Base-by-base conservation (phyloP, 2,113 vertebrate species). In the Phalacrocorax carbo region DNA sequence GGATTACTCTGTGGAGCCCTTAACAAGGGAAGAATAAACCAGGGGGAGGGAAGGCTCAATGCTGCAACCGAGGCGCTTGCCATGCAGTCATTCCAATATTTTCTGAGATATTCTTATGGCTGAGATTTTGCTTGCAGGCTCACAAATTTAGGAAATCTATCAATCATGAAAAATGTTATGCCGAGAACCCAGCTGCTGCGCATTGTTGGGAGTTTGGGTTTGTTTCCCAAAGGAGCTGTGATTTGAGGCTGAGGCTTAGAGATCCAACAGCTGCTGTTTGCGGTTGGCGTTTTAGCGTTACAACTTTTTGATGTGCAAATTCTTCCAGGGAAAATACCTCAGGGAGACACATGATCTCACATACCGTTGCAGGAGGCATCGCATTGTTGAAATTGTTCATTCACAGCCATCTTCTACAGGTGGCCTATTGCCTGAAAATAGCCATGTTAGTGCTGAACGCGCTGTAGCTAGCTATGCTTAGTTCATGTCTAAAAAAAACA, bases 51-150 rank as follows among this genome's bases (percentile, higher is more conserved):
- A 57, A 60, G 17, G 26, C 10, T 82, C 34, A 13, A 2, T 52
- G 69, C 68, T 72, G 32, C n/a, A 75, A 12, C 19, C 8, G 62
- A 72, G 54, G 34, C 2, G 1, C 27, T 57, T 68, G 52, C 52
- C 32, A 18, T 38, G 13, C 23, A 10, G 26, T 22, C 2, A 0
- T 80, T 58, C n/a, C 26, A 11, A 0, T 25, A 2, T 7, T 61
- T 49, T 19, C 2, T 3, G 65, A 78, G 60, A 26, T 57, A 29
- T 21, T 40, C 18, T 69, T 36, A 13, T 5, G 22, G 22, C 44
- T 57, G 64, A 52, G 21, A 21, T 34, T 71, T 76, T 52, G 20
- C 54, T 76, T 40, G 38, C 52, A 60, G 62, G 42, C 44, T 66
- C 55, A 26, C 51, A 61, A 40, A 92, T 38, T 21, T 34, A 26